Base-by-base conservation (phyloP, 2,888 invertebrate genomes). In the Carterocephalus palaemon region DNA sequence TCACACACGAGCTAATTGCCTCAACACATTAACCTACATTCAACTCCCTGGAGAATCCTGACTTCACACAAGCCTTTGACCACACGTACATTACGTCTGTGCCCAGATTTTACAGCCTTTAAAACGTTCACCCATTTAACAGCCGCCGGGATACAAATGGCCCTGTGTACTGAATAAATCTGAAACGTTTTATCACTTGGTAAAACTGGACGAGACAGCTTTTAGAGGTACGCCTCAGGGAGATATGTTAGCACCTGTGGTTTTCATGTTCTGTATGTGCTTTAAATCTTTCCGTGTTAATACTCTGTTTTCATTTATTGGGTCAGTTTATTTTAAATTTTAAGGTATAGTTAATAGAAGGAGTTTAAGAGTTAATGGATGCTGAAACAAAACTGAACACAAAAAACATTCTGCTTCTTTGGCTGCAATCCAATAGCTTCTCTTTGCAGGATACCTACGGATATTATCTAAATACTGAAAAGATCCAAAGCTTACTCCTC, bases 111-210 rank as follows among this genome's bases (percentile, higher is more conserved):
- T 69, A 74, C 60, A 60, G 62, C 66, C 65, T 70, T 75, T 75
- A 62, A 70, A 70, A 59, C 64, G 61, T 52, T 57, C 54, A 51
- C 56, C 69, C 75, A 68, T 73, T 77, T 75, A 75, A 67, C 72
- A 69, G 63, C 67, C 70, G 53, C 73, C 57, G 65, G 58, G 54
- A 69, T 75, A 81, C 68, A 70, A 80, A 81, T 79, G 74, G 64
- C 60, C 46, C 54, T 61, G 65, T 58, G 71, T 57, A 54, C 57
- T 47, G 61, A 64, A 81, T 83, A 81, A 83, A 83, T 83, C 74
- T 72, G 57, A 41, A 48, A 55, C 72, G 64, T 73, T 79, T 75
- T 80, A 82, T 81, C 81, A 80, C 78, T 67, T 66, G 58, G 59
- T 62, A 63, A 70, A 67, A 43, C 55, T 49, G 54, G 56, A 58